Conservation (phyloP, 2,888 invertebrate species). For the Choristoneura rosaceana region DNA sequence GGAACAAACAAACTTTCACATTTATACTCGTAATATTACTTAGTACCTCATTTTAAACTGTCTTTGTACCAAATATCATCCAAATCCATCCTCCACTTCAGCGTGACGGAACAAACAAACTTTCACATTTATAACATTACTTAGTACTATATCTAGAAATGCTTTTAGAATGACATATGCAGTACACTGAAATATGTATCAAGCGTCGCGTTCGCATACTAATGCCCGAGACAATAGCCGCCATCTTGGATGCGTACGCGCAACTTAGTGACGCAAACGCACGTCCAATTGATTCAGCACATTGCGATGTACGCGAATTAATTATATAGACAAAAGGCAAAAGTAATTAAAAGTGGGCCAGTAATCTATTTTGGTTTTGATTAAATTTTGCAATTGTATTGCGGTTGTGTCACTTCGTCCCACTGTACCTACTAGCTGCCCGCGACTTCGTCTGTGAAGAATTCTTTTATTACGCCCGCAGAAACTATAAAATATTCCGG, state of each 20-base stretch:
- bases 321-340: neutral
- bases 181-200: neutral
- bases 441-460: no score
- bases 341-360: neutral
- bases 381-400: neutral
- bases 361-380: neutral
- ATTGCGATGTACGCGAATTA: conserved; percentile 6
- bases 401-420: no score
- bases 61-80: no score
- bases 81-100: no score
- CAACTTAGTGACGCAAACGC: conserved; percentile 5
- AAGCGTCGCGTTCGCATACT: neutral
- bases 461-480: no score
- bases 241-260: conserved; percentile 6
- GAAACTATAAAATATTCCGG: no score
- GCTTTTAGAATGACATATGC: neutral
- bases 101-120: no score
- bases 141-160: neutral
- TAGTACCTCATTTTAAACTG: no score
- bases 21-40: no score
- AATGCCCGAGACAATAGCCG: conserved; percentile 7
- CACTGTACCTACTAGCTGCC: no score
- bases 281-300: conserved; percentile 3
- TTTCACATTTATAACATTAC: no score
- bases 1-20: no score